Evolutionary conservation across 2,797 vertebrate genomes (phyloP).

Genomic region (Coendou prehensilis): DNA sequence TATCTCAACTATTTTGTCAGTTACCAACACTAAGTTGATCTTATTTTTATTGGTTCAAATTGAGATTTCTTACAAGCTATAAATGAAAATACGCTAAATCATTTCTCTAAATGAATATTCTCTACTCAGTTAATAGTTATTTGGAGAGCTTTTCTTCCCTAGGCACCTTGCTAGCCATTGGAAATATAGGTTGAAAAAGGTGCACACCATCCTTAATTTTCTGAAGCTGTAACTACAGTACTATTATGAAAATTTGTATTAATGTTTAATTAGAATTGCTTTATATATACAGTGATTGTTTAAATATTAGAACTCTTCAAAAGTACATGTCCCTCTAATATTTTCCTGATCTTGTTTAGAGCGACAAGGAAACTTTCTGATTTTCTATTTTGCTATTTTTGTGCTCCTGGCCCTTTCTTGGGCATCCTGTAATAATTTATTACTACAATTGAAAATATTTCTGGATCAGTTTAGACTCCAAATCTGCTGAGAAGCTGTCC

Average conservation of each 20-base stretch:
- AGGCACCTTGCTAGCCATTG: neutral
- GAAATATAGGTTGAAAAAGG: neutral
- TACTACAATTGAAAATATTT: slow-evolving; percentile 28
- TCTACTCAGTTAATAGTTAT: neutral
- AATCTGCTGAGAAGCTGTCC: neutral
- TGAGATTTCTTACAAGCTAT: neutral
- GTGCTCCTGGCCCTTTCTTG: neutral
- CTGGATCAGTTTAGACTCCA: neutral
- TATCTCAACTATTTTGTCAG: neutral
- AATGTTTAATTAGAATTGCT: neutral
- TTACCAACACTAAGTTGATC: neutral
- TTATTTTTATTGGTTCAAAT: neutral
- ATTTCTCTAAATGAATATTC: neutral
- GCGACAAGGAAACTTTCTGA: neutral
- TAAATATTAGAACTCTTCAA: neutral
- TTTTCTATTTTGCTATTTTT: slow-evolving; percentile 49
- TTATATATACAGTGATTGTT: neutral
- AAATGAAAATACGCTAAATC: neutral
- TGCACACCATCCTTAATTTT: neutral
- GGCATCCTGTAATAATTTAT: neutral
- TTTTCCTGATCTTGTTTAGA: neutral
- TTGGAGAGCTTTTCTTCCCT: neutral
- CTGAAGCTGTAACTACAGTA: neutral
- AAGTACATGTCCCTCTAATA: neutral
- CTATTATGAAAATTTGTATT: neutral